Evolutionary conservation across 2,113 vertebrate species (phyloP).

Genomic region (Osmerus mordax): DNA sequence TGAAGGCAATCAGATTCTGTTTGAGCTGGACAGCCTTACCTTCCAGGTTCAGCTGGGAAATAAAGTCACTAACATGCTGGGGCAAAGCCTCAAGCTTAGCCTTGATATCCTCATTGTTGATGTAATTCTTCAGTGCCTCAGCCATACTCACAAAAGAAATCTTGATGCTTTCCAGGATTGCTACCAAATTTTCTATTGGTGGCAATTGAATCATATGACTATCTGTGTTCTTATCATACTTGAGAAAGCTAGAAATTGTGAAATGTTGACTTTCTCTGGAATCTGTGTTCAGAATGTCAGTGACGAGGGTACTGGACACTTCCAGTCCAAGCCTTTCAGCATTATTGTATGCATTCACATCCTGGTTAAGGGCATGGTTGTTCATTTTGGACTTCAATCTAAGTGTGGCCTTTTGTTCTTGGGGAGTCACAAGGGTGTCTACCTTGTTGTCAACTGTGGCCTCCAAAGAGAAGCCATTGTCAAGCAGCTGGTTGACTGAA

Average conservation of each 20-base stretch:
- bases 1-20: slow-evolving; percentile 69
- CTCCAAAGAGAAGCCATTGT: slow-evolving; percentile 58
- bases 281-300: slow-evolving; percentile 66
- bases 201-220: slow-evolving; percentile 80
- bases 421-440: slow-evolving; percentile 73
- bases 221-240: slow-evolving; percentile 89
- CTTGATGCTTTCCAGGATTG: slow-evolving; percentile 76
- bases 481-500: slow-evolving; percentile 73
- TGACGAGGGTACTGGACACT: slow-evolving; percentile 68
- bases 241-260: slow-evolving; percentile 76
- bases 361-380: slow-evolving; percentile 78
- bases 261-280: slow-evolving; percentile 78
- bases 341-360: slow-evolving; percentile 80
- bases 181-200: slow-evolving; percentile 73
- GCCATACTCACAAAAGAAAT: slow-evolving; percentile 57
- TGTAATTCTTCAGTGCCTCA: slow-evolving; percentile 67
- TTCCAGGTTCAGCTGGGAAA: slow-evolving; percentile 75
- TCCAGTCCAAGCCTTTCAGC: slow-evolving; percentile 77
- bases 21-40: slow-evolving; percentile 66
- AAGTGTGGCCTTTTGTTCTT: slow-evolving; percentile 78
- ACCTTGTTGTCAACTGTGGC: slow-evolving; percentile 79
- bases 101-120: slow-evolving; percentile 70
- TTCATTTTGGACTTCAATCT: slow-evolving; percentile 83
- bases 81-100: slow-evolving; percentile 71
- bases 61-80: slow-evolving; percentile 68